These are phyloP conservation scores for Tupiocoris notatus DNA, from an alignment of 2,888 invertebrate species.

Conservation along the genomic window DNA sequence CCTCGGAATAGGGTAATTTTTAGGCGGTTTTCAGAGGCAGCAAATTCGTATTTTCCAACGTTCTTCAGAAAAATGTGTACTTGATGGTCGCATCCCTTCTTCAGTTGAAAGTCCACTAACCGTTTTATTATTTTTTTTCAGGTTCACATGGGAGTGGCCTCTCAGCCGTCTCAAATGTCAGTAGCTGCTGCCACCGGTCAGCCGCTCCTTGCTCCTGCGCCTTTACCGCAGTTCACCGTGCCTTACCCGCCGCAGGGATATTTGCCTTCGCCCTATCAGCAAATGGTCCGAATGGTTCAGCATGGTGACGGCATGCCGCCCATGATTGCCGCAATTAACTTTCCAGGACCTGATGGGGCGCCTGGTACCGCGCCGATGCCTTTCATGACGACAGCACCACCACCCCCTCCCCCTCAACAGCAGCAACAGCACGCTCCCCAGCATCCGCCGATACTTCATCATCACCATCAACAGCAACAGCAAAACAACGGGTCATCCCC, in stretches of 20 bases:
- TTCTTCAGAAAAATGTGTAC: too few relatives aligned
- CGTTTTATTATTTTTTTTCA: too few relatives aligned
- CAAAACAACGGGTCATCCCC: slow-evolving; percentile 49
- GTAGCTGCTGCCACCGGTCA: slow-evolving; percentile 76
- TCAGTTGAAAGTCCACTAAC: too few relatives aligned
- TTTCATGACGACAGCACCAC: slow-evolving; percentile 18
- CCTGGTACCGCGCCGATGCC: slow-evolving; percentile 59
- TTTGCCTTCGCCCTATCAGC: slow-evolving; percentile 55
- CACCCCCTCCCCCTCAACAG: slow-evolving; percentile 44
- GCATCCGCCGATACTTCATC: slow-evolving; percentile 42
- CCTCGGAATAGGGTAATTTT: too few relatives aligned
- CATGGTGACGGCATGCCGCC: slow-evolving; percentile 52
- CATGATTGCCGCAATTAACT: slow-evolving; percentile 53
- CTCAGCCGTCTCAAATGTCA: slow-evolving; percentile 58
- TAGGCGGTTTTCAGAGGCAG: too few relatives aligned
- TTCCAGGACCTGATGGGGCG: slow-evolving; percentile 57
- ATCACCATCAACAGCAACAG: slow-evolving; percentile 46
- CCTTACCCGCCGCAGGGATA: slow-evolving; percentile 53
- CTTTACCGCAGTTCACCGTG: slow-evolving; percentile 57
- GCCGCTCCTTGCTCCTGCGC: slow-evolving; percentile 77
- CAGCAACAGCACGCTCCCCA: slow-evolving; percentile 46
- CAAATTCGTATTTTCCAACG: too few relatives aligned
- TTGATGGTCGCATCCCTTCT: too few relatives aligned
- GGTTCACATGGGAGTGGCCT: slow-evolving; percentile 31
- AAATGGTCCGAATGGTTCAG: slow-evolving; percentile 63